Conservation (phyloP, 2,888 invertebrate genomes). For the Catocala nupta region DNA sequence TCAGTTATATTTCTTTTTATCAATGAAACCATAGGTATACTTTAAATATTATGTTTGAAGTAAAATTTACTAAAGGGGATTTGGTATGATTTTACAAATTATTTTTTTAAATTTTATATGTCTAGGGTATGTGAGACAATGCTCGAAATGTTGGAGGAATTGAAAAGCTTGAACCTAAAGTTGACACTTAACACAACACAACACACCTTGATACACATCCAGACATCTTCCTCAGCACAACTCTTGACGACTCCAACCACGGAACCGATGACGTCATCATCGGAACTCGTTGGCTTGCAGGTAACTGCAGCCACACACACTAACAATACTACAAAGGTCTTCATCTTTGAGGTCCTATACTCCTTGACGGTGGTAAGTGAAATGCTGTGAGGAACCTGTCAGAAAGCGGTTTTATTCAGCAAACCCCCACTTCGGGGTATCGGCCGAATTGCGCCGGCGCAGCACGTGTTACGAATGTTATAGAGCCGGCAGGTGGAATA, state of each 20-base stretch:
- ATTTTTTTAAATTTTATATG: too few species aligned
- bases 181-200: conserved; percentile 62
- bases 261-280: conserved; percentile 87
- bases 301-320: conserved; percentile 82
- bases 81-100: neutral
- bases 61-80: neutral
- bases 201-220: conserved; percentile 92
- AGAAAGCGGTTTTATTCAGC: conserved; percentile 80
- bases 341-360: conserved; percentile 72
- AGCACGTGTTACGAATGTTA: conserved; percentile 55
- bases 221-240: conserved; percentile 90
- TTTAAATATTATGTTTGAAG: neutral
- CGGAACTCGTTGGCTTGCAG: conserved; percentile 82
- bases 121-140: too few species aligned
- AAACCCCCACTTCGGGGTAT: conserved; percentile 73
- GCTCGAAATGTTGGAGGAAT: neutral
- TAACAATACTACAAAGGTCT: conserved; percentile 79
- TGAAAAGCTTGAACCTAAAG: conserved; percentile 9
- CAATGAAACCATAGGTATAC: too few species aligned
- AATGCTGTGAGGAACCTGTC: conserved; percentile 73
- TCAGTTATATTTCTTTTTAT: too few species aligned
- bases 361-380: conserved; percentile 70
- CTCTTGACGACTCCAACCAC: conserved; percentile 90
- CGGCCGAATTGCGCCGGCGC: conserved; percentile 66
- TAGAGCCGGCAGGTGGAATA: conserved; percentile 61